Base-by-base conservation (phyloP, 2,888 invertebrate species). In the Xiphydria camelus region DNA sequence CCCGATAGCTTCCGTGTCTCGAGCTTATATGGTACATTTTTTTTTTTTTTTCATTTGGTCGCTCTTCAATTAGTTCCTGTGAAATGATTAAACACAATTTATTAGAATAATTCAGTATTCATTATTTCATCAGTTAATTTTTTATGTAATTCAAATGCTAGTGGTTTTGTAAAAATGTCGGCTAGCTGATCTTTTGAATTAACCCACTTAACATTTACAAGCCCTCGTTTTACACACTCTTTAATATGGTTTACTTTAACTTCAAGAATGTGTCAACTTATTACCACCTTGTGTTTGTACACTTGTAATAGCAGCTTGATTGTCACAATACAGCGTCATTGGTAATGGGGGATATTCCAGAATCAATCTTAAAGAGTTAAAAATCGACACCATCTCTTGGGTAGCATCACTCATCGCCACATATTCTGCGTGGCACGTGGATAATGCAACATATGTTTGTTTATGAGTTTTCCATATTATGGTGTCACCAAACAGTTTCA, bases 241-340 rank as follows among this genome's bases (percentile, higher is more conserved):
- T 44, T 35, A 4, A 51, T 38, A 38, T 51, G 44, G 20, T 50
- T 39, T 32, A 43, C 47, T 17, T 36, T 35, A 1, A 48, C 25
- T 18, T 55, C 50, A 4, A 23, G 38, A 38, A 47, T 47, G 31
- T 52, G 48, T 20, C 2, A 51, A 19, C 17, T 34, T 44, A 34
- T 33, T 47, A 4, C 52, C 45, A n/a, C 46, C 50, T 41, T 9
- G 38, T 10, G 20, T 47, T 15, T 45, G 34, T 20, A 36, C 39
- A 23, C 36, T 36, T 29, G 46, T 44, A 29, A 19, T 33, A 21
- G 59, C 58, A 15, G 58, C 53, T 46, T 45, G 51, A 35, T 59
- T 57, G 23, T 59, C 51, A 21, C 54, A 57, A 47, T 51, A 57
- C 6, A 57, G 17, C 17, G 22, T 47, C 7, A 53, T 42, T 3